Percentiles rank a stretch among this genome's conserved stretches.
These are phyloP conservation scores for Clarias laeviceps DNA, from an alignment of 2,797 vertebrate species.

Conservation along the genomic window DNA sequence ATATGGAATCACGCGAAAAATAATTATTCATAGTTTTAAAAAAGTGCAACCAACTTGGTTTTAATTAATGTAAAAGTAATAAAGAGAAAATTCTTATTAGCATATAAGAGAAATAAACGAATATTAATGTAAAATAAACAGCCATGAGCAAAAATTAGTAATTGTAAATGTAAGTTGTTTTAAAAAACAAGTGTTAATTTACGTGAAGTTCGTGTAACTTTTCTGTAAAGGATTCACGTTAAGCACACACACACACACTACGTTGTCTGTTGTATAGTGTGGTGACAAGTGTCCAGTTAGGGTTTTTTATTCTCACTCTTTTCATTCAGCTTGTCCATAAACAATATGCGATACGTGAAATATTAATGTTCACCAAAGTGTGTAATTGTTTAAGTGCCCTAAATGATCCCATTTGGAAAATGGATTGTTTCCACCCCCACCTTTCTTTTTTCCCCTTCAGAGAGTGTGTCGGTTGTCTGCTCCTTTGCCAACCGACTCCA, in stretches of 20 bases:
- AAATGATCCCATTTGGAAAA: slow-evolving; percentile 87
- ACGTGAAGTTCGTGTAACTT: neutral
- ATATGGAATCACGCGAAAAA: neutral
- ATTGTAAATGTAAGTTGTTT: neutral
- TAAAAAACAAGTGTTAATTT: neutral
- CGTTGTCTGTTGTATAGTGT: neutral
- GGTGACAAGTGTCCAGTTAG: slow-evolving; percentile 12
- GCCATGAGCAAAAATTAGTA: too few relatives aligned
- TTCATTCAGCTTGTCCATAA: slow-evolving; percentile 68
- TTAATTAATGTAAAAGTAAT: neutral
- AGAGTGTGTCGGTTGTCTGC: slow-evolving; percentile 78
- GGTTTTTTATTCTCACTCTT: neutral
- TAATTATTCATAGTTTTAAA: neutral
- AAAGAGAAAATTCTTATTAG: too few relatives aligned
- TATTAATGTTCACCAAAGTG: slow-evolving; percentile 79
- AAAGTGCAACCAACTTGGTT: neutral
- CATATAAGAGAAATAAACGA: neutral
- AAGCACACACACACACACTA: slow-evolving; percentile 1
- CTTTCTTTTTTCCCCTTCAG: slow-evolving; percentile 63
- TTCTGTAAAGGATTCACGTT: neutral
- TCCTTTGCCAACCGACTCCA: slow-evolving; percentile 77
- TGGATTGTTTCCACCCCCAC: slow-evolving; percentile 82
- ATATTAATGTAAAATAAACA: too few relatives aligned
- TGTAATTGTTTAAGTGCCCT: slow-evolving; percentile 89
- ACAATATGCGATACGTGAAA: slow-evolving; percentile 78